These are phyloP conservation scores for Gymnosoma rotundatum DNA, from an alignment of 2,888 invertebrate genomes.

Conservation along the genomic window DNA sequence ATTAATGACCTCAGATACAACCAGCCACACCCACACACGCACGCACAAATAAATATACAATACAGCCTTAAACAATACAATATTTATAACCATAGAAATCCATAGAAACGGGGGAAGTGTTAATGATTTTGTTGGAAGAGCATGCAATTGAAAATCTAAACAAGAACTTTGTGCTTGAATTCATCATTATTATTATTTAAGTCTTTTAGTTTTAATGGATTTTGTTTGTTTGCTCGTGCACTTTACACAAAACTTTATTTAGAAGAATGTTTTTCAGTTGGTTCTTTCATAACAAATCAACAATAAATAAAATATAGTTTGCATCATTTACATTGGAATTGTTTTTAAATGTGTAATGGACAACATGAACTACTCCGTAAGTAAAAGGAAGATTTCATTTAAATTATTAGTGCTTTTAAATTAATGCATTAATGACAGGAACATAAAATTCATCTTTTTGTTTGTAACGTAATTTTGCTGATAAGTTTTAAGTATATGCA, in stretches of 20 bases:
- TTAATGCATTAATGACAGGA: not conserved
- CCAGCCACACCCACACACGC: not conserved
- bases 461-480: not conserved
- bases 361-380: not conserved
- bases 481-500: not conserved
- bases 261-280: not conserved
- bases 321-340: slow-evolving; percentile 40
- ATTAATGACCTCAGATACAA: slow-evolving; percentile 33
- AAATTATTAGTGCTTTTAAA: not conserved
- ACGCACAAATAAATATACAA: too few species aligned
- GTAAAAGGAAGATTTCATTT: not conserved
- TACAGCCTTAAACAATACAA: slow-evolving; percentile 22
- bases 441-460: not conserved
- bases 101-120: slow-evolving; percentile 43
- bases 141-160: slow-evolving; percentile 34
- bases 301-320: slow-evolving; percentile 33
- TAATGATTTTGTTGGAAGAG: slow-evolving; percentile 44
- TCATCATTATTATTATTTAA: slow-evolving; percentile 16
- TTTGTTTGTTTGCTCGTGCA: slow-evolving; percentile 17
- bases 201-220: slow-evolving; percentile 20
- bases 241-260: slow-evolving; percentile 7
- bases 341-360: not conserved
- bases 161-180: slow-evolving; percentile 31
- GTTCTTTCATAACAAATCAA: slow-evolving; percentile 9
- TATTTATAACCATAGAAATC: slow-evolving; percentile 32